phyloP scores from a whole-genome alignment of 2,797 vertebrate genomes.

The Steatocranus sp. region DNA sequence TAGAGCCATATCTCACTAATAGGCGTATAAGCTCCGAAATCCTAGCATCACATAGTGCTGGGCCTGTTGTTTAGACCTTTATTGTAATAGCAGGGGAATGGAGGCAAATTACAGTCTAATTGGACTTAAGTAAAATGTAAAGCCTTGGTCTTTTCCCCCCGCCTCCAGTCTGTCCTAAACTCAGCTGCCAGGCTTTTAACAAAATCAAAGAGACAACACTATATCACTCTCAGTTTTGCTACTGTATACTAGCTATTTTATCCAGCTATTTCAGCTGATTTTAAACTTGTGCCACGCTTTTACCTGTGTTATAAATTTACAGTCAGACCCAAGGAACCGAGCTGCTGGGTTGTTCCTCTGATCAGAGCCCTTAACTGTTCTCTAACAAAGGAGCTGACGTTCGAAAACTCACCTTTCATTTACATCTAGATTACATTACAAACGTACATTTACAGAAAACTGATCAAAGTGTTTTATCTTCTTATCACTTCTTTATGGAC shows the following conservation, averaged over 20 bases:
- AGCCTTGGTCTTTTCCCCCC: not conserved
- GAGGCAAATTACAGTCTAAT: not conserved
- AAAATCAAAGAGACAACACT: not conserved
- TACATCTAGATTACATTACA: not conserved
- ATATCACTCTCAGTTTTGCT: not conserved
- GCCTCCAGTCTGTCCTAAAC: not conserved
- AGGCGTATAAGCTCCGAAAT: not conserved
- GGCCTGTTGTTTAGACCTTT: not conserved
- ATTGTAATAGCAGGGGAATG: not conserved
- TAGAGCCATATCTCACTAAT: not conserved
- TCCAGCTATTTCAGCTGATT: not conserved
- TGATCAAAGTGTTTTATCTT: not conserved
- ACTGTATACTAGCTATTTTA: fast-evolving
- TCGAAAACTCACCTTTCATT: not conserved
- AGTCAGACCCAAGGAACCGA: not conserved
- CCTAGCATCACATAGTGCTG: not conserved
- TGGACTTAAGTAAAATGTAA: not conserved
- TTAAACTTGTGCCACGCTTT: not conserved
- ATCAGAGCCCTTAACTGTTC: not conserved
- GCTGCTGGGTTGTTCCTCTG: not conserved
- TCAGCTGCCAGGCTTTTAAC: not conserved
- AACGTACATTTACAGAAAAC: not conserved
- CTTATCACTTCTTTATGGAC: not conserved
- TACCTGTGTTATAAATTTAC: not conserved
- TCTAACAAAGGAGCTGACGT: not conserved